Evolutionary conservation across 2,113 vertebrate species (phyloP), one percentile per base, ranked within the genome.

Genomic region (Rhea pennata): DNA sequence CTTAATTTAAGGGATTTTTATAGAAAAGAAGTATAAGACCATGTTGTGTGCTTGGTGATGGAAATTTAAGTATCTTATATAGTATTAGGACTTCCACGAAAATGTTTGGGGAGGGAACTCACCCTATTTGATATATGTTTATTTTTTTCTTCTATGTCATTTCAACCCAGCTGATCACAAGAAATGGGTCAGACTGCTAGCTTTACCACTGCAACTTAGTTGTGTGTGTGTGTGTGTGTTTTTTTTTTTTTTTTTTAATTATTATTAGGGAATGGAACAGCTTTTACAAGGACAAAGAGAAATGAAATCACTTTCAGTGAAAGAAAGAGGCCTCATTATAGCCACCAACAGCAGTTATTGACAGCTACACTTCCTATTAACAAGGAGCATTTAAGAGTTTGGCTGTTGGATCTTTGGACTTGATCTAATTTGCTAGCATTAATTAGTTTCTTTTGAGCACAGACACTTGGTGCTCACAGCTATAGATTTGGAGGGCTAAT

Each of bases 401-500:
- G 98, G 98, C 98, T 98, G 98, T 97, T 98, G 98, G 98, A 98
- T 99, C 98, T 99, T 98, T 98, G 98, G 98, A 97, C 98, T 99
- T 99, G 98, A 99, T 99, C 99, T 99, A 98, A 99, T 99, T 99
- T 99, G 98, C 98, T 98, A 98, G 98, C 98, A 99, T 99, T 99
- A 99, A 99, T 99, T 99, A 99, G 98, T 99, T 98, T 97, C 97
- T 98, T 98, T 98, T 98, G 98, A 98, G 97, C 97, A 97, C 96
- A 98, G 98, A 98, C 98, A 98, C 98, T 98, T 98, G 98, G 98
- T 98, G 98, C 98, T 98, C 98, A 98, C 98, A 98, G 98, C 98
- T 98, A 98, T 98, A 98, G 98, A 98, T 98, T 98, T 98, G 98
- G 98, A 98, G 97, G 98, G 98, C 98, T 98, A 99, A 99, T 98